These are phyloP conservation scores for Megaceryle torquata DNA, from an alignment of 2,113 vertebrate genomes.

Conservation along the genomic window DNA sequence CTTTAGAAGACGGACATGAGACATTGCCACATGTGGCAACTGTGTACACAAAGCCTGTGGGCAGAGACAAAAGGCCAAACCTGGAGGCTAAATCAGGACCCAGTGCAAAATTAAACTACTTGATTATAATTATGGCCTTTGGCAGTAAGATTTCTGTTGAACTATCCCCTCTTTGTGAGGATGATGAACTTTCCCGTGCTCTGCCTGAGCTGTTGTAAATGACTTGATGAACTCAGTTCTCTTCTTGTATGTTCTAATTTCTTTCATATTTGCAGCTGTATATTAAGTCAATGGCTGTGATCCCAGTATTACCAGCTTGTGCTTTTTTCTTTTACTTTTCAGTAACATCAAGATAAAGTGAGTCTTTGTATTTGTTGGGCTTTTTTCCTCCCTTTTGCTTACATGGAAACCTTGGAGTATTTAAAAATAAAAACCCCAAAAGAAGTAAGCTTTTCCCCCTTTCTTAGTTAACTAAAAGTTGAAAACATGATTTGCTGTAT, in stretches of 20 bases:
- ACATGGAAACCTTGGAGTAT: neutral
- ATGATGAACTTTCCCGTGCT: neutral
- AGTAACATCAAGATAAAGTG: neutral
- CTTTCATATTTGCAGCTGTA: neutral
- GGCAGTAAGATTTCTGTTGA: neutral
- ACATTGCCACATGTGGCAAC: neutral
- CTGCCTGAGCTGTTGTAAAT: neutral
- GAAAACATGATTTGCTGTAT: neutral
- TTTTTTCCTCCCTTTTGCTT: neutral
- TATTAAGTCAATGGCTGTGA: neutral
- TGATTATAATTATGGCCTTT: neutral
- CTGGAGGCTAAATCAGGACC: neutral
- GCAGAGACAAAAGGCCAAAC: neutral
- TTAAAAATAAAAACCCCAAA: neutral
- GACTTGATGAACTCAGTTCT: neutral
- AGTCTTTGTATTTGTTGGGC: neutral
- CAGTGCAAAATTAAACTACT: neutral
- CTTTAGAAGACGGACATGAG: neutral
- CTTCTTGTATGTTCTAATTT: neutral
- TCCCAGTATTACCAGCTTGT: neutral
- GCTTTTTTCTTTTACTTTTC: neutral
- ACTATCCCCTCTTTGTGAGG: neutral
- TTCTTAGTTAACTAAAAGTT: neutral
- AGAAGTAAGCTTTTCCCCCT: rapidly evolving
- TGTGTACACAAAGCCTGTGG: neutral